Evolutionary conservation across 2,797 vertebrate genomes (phyloP).

Genomic region (Adrianichthys oophorus): DNA sequence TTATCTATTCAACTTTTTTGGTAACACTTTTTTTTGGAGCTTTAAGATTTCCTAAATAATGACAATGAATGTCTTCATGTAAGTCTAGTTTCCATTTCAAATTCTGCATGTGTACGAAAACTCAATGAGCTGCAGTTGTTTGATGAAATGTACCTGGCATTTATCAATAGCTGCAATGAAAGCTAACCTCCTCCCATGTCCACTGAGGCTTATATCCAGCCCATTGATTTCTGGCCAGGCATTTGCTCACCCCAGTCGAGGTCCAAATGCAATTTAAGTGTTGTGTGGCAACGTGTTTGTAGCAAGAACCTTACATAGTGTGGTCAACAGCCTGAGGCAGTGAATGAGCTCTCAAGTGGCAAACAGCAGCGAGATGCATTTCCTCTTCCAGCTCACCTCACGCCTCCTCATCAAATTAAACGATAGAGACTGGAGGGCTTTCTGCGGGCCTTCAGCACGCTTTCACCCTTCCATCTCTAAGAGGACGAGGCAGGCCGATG

Average conservation of each 20-base stretch:
- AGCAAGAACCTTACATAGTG: conserved; percentile 69
- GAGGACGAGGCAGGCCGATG: conserved; percentile 53
- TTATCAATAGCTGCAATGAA: conserved; percentile 70
- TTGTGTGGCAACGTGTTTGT: conserved; percentile 65
- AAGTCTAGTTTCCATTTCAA: conserved; percentile 17
- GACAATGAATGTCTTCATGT: conserved; percentile 8
- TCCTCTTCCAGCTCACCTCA: conserved; percentile 75
- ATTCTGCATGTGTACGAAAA: conserved; percentile 50
- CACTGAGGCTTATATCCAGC: conserved; percentile 68
- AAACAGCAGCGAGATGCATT: conserved; percentile 62
- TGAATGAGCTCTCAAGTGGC: conserved; percentile 71
- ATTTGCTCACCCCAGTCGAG: conserved; percentile 63
- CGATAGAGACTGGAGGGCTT: conserved; percentile 65
- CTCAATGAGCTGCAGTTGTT: conserved; percentile 51
- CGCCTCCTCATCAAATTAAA: conserved; percentile 72
- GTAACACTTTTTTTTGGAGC: conserved; percentile 40
- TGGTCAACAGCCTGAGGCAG: conserved; percentile 74
- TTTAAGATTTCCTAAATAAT: conserved; percentile 15
- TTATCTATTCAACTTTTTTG: conserved; percentile 58
- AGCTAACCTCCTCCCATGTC: conserved; percentile 61
- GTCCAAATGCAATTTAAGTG: conserved; percentile 75
- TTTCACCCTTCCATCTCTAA: conserved; percentile 54
- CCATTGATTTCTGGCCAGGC: conserved; percentile 71
- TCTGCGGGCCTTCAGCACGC: conserved; percentile 52
- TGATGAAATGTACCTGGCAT: conserved; percentile 70